Evolutionary conservation across 1,140 invertebrate genomes (phyloP).

Genomic region (Asobara japonica): DNA sequence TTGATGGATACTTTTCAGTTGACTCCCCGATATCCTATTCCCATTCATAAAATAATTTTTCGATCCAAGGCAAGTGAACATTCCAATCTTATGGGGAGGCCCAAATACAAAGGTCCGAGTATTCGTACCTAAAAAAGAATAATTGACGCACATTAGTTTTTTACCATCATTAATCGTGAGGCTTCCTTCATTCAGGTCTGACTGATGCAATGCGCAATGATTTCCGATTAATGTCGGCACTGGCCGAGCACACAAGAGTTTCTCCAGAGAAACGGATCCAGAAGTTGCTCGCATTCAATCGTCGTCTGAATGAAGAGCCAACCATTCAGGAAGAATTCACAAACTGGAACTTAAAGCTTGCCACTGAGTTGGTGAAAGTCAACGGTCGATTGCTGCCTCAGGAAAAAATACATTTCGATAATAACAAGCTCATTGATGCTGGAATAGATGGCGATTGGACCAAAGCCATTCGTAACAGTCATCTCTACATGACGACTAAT

Average conservation of each 20-base stretch:
- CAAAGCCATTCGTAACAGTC: not conserved
- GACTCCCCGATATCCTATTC: too few species aligned
- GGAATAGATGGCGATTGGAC: constrained; percentile 51
- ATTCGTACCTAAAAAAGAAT: too few species aligned
- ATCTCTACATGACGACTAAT: not conserved
- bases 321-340: constrained; percentile 69
- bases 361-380: constrained; percentile 67
- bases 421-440: constrained; percentile 33
- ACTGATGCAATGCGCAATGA: constrained; percentile 70
- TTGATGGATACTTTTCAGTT: too few species aligned
- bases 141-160: too few species aligned
- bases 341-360: constrained; percentile 73
- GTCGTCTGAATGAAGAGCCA: constrained; percentile 63
- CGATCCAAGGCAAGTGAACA: too few species aligned
- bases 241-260: constrained; percentile 74
- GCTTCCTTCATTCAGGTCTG: constrained; percentile 46
- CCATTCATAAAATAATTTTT: too few species aligned
- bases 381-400: constrained; percentile 44
- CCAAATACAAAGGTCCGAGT: too few species aligned
- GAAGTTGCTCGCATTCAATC: constrained; percentile 71
- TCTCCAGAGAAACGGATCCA: constrained; percentile 70
- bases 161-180: not conserved
- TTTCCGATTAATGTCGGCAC: constrained; percentile 71
- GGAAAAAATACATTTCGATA: constrained; percentile 69
- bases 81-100: too few species aligned